Percentiles rank a stretch among this genome's conserved stretches.
phyloP scores from a whole-genome alignment of 2,113 vertebrate genomes.

The Forbesichthys papilliferus region DNA sequence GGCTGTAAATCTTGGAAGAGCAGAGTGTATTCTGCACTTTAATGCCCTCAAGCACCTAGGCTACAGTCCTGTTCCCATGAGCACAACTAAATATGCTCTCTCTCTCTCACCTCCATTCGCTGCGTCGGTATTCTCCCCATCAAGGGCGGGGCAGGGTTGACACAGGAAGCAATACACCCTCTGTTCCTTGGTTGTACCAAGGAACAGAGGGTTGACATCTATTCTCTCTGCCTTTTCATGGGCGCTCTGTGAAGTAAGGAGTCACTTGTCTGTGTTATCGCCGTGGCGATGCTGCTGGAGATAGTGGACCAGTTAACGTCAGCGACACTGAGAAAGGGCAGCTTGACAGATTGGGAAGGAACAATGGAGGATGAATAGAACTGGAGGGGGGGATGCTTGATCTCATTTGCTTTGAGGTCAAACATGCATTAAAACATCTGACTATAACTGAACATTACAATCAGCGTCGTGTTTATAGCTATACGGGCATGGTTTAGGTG shows the following conservation, averaged over 20 bases:
- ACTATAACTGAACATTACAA: no score
- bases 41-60: not conserved
- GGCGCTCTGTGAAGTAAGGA: conserved; percentile 1
- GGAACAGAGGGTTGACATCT: no score
- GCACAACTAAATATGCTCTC: conserved; percentile 41
- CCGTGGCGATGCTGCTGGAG: conserved; percentile 10
- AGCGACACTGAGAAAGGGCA: conserved; percentile 21
- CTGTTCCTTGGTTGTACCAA: not conserved
- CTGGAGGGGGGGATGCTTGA: not conserved
- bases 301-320: conserved; percentile 49
- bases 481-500: no score
- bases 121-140: conserved; percentile 36
- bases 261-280: conserved; percentile 15
- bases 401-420: not conserved
- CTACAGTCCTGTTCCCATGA: conserved; percentile 6
- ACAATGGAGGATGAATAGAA: conserved; percentile 1
- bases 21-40: no score
- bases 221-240: no score
- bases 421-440: no score
- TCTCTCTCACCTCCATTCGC: conserved; percentile 29
- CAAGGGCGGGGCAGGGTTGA: conserved; percentile 22
- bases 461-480: no score
- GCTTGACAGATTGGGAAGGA: conserved; percentile 18
- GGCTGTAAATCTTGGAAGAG: conserved; percentile 22
- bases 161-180: not conserved